These are phyloP conservation scores for Melanocharis versteri DNA, from an alignment of 2,113 vertebrate species.

Conservation along the genomic window DNA sequence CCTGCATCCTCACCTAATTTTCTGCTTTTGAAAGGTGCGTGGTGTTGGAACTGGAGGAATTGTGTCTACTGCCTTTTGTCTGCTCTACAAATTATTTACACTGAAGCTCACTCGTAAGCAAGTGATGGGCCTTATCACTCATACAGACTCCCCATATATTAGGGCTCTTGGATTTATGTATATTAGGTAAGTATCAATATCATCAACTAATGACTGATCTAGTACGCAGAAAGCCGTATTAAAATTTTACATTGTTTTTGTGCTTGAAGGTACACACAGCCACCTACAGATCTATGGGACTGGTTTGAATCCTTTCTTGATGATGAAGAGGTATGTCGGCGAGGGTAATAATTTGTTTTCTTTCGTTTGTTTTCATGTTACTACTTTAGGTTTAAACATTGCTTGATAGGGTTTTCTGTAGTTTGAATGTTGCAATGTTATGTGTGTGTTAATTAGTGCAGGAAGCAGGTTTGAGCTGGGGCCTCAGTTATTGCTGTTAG, in stretches of 20 bases:
- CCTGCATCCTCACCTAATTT: not conserved
- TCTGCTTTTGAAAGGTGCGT: conserved; percentile 81
- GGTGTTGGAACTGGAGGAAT: conserved; percentile 98
- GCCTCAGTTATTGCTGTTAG: not conserved
- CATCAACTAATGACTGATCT: not conserved
- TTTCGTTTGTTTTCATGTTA: conserved; percentile 63
- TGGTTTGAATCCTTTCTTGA: conserved; percentile 99
- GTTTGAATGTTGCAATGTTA: not conserved
- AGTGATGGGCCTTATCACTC: conserved; percentile 98
- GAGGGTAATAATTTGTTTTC: conserved; percentile 91
- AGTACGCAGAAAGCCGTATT: not conserved
- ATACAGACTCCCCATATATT: conserved; percentile 97
- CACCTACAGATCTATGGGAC: conserved; percentile 93
- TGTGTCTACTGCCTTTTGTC: conserved; percentile 96
- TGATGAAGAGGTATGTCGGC: conserved; percentile 99
- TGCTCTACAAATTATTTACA: conserved; percentile 98
- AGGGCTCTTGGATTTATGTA: conserved; percentile 99
- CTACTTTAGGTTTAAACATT: not conserved
- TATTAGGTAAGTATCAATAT: conserved; percentile 82
- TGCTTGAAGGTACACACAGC: conserved; percentile 91
- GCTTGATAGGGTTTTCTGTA: not conserved
- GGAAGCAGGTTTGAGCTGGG: not conserved
- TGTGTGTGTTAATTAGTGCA: not conserved
- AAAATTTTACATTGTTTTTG: conserved; percentile 2
- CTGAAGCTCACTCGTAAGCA: conserved; percentile 98